phyloP scores from a whole-genome alignment of 2,888 invertebrate species.

The Sarcophaga carnaria region DNA sequence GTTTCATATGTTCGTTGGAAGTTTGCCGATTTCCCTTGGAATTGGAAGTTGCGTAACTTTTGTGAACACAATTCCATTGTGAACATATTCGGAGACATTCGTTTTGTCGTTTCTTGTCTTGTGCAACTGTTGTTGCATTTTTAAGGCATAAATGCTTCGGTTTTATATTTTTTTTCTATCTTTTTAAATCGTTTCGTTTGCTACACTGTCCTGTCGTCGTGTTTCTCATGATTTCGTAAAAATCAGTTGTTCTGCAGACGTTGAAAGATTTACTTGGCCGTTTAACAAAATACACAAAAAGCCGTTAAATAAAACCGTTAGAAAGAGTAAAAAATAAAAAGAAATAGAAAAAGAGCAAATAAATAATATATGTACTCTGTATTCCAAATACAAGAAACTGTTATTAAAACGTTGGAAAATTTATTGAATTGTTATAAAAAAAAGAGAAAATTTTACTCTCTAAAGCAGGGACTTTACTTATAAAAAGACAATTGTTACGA shows the following conservation, averaged over 20 bases:
- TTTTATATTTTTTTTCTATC: conserved; percentile 21
- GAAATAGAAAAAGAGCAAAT: conserved; percentile 25
- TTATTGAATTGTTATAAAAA: background rate
- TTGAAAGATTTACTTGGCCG: conserved; percentile 69
- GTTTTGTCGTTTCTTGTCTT: conserved; percentile 26
- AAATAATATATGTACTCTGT: conserved; percentile 18
- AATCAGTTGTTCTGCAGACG: conserved; percentile 71
- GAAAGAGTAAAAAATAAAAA: background rate
- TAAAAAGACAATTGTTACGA: background rate
- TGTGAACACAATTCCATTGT: conserved; percentile 46
- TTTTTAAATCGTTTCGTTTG: conserved; percentile 12
- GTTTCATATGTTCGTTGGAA: conserved; percentile 60
- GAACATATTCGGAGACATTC: conserved; percentile 1
- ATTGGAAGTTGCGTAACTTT: conserved; percentile 77
- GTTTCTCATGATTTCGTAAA: background rate
- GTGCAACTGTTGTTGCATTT: conserved; percentile 36
- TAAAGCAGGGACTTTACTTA: background rate
- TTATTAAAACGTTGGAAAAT: background rate
- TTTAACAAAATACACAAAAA: conserved; percentile 8
- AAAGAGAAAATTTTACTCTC: background rate
- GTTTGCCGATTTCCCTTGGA: conserved; percentile 70
- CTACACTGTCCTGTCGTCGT: conserved; percentile 66
- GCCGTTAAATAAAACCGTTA: background rate
- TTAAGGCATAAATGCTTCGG: background rate
- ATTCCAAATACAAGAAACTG: background rate